Evolutionary conservation across 1,140 invertebrate genomes (phyloP).

Genomic region (Hycleus cichorii): DNA sequence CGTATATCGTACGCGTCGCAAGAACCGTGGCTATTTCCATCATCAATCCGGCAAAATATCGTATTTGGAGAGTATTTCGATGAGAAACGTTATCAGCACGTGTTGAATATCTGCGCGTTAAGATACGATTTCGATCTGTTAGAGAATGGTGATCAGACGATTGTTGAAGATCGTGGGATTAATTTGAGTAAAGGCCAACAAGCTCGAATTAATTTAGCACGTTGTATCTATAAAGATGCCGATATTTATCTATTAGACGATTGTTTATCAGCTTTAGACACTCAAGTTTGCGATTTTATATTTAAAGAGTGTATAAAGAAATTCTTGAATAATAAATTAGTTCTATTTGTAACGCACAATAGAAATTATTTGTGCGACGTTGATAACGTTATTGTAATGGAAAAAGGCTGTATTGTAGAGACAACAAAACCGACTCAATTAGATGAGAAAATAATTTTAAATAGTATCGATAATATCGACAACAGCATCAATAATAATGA

Average conservation of each 20-base stretch:
- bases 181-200: constrained; percentile 78
- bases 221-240: constrained; percentile 68
- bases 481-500: constrained; percentile 1
- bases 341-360: constrained; percentile 75
- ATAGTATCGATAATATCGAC: constrained; percentile 14
- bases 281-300: constrained; percentile 69
- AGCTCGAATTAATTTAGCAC: constrained; percentile 78
- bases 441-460: constrained; percentile 16
- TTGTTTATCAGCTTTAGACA: constrained; percentile 73
- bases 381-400: constrained; percentile 56
- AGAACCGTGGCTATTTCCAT: constrained; percentile 67
- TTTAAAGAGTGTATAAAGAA: constrained; percentile 64
- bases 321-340: constrained; percentile 60
- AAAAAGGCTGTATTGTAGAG: constrained; percentile 45
- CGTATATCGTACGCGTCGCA: constrained; percentile 68
- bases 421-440: constrained; percentile 22
- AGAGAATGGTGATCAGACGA: constrained; percentile 61
- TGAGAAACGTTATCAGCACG: constrained; percentile 52
- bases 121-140: constrained; percentile 61
- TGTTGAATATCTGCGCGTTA: constrained; percentile 53
- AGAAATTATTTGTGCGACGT: constrained; percentile 73
- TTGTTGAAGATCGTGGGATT: constrained; percentile 73
- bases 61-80: constrained; percentile 47
- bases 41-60: constrained; percentile 52
- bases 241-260: constrained; percentile 76